Conservation (phyloP, 2,888 invertebrate genomes). For the Lomographa bimaculata region DNA sequence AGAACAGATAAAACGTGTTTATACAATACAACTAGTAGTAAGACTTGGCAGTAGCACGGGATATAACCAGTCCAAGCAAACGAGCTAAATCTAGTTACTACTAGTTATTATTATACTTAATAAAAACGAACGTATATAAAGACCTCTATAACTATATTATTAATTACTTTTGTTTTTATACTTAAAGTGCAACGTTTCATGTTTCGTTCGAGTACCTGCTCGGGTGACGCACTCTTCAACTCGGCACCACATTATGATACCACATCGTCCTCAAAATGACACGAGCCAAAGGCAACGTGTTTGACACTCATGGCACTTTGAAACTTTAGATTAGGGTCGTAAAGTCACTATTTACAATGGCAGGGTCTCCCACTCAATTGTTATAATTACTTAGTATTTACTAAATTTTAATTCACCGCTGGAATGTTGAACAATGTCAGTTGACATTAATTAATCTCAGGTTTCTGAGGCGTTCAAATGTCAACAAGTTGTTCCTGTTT, state of each 20-base stretch:
- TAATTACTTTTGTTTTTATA: no score
- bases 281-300: constrained; percentile 26
- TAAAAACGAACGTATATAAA: no score
- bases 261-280: constrained; percentile 27
- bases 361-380: constrained; percentile 21
- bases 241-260: constrained; percentile 6
- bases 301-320: constrained; percentile 27
- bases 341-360: constrained; percentile 16
- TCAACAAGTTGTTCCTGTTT: constrained; percentile 12
- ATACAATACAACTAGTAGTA: no score
- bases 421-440: constrained; percentile 13
- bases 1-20: no score
- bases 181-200: no score
- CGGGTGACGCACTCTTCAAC: constrained; percentile 15
- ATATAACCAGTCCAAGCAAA: no score
- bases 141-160: no score
- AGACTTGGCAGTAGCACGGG: no score
- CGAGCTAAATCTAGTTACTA: no score
- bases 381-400: constrained; percentile 20
- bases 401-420: constrained; percentile 15
- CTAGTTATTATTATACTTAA: no score
- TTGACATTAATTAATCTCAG: constrained; percentile 20
- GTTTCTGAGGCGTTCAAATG: constrained; percentile 16
- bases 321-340: constrained; percentile 29
- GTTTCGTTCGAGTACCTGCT: no score